A percentile compares a stretch with the other conserved stretches of the same genome.
phyloP scores from a whole-genome alignment of 2,888 invertebrate species.

The Kryphioiulus occultus region DNA sequence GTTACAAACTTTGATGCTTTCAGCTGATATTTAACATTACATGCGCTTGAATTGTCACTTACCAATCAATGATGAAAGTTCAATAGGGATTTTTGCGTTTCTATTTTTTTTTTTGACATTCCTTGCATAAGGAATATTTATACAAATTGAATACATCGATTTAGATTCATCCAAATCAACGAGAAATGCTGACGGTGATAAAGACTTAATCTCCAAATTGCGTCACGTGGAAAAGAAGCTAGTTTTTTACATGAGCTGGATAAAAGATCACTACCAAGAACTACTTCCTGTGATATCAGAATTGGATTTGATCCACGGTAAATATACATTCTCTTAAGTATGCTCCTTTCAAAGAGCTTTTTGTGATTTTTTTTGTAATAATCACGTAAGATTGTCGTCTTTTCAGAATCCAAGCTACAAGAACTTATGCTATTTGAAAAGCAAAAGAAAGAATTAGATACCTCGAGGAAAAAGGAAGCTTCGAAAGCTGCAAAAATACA shows the following conservation, averaged over 20 bases:
- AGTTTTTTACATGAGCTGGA: constrained; percentile 75
- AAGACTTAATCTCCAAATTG: constrained; percentile 35
- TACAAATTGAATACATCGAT: constrained; percentile 2
- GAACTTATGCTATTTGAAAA: constrained; percentile 25
- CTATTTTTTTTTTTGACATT: background rate
- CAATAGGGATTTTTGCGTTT: background rate
- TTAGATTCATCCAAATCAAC: background rate
- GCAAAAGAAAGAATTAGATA: constrained; percentile 8
- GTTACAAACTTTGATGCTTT: too few species aligned
- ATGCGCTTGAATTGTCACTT: background rate
- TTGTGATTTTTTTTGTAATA: background rate
- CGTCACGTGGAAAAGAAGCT: constrained; percentile 68
- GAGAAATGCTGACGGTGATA: background rate
- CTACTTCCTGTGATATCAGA: constrained; percentile 24
- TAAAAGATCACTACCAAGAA: constrained; percentile 62
- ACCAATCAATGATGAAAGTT: background rate
- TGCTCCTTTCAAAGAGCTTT: background rate
- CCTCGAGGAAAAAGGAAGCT: background rate
- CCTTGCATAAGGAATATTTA: background rate
- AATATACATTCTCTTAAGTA: constrained; percentile 13
- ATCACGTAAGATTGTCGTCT: constrained; percentile 3
- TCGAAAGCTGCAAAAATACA: constrained; percentile 4
- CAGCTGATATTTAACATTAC: too few species aligned
- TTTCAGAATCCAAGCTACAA: constrained; percentile 10
- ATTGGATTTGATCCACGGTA: constrained; percentile 43